Evolutionary conservation across 2,113 vertebrate genomes (phyloP), one percentile per base, ranked within the genome.

Genomic region (Oreochromis niloticus): DNA sequence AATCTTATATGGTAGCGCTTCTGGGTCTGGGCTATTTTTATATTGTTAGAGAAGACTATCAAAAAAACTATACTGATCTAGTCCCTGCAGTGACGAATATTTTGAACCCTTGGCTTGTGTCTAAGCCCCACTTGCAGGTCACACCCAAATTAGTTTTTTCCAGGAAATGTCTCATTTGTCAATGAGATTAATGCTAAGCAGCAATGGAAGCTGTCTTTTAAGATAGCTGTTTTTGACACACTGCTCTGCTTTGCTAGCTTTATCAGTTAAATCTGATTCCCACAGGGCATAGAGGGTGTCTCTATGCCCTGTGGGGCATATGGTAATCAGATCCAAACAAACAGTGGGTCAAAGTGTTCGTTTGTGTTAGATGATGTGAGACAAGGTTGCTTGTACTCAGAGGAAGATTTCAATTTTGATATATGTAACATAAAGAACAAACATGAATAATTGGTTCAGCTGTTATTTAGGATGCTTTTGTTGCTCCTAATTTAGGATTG

Each of bases 221-320:
- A 8, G 5, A 68, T 0, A 22, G 61, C 17, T 39, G 61, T 0
- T 66, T 66, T 66, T 66, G 34, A 39, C 19, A 39, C 61, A 22
- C 0, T 66, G 61, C 66, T 43, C 66, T 43, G 39, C 66, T 43
- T 41, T 43, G 66, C 5, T 71, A 71, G 66, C 66, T 71, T 71
- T 43, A 24, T 71, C 36, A 71, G 66, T 71, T 71, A 43, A 43
- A 24, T 43, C n/a, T 71, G 66, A 46, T 43, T 0, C 5, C 39
- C 5, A 73, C 39, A 10, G 66, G 13, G 22, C 66, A 71, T 24
- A 71, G 5, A 71, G 32, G 36, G 11, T 41, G 0, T 68, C 36
- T 0, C 16, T 61, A 0, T 61, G 16, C 0, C 30, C 30, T 34
- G 57, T 34, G 57, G 57, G 12, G 13, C 0, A 13, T 43, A 24